Base-by-base conservation (phyloP, 2,888 invertebrate genomes). In the Epirrhoe tristata region DNA sequence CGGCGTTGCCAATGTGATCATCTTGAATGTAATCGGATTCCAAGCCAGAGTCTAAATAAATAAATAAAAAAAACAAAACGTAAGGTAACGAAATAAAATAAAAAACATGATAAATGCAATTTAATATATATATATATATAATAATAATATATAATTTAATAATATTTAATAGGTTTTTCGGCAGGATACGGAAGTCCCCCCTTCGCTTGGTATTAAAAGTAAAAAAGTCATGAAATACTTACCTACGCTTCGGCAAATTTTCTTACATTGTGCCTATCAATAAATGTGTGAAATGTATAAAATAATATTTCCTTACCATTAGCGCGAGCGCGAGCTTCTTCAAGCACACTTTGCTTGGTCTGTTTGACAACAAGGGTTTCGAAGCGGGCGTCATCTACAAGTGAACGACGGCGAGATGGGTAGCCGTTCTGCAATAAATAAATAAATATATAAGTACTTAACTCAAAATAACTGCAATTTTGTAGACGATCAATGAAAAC, bases 371-470 rank as follows among this genome's bases (percentile, higher is more conserved):
- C 98, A 84, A 98, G 95, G 71, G 98, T 98, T 91, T 99, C 99
- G 91, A 99, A 99, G 81, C 98, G 97, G 78, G 99, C 99, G 93
- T 99, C 99, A 83, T 98, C 99, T 62, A 99, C 99, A 73, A 99
- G 95, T 74, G 99, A 99, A 83, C 99, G 97, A 81, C 98, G 96
- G 83, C 98, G 96, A 72, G 98, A 98, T 79, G 98, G 98, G 89
- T 99, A 99, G 73, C 99, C 99, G 94, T 99, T 98, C 99, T 99
- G 95, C 50, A 96, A 95, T 82, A 88, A 67, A 87, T 67, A 56
- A 56, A 43, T 46, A 43, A 53, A 36, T 14, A 10, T n/a, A 24
- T 48, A 59, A 51, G 39, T 24, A 31, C 10, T 3, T 4, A 12
- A 12, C 12, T 12, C 24, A 24, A 24, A 24, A 24, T 3, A 24